Evolutionary conservation across 1,140 invertebrate genomes (phyloP), one percentile per base, ranked within the genome.

Genomic region (Bombus pyrosoma): DNA sequence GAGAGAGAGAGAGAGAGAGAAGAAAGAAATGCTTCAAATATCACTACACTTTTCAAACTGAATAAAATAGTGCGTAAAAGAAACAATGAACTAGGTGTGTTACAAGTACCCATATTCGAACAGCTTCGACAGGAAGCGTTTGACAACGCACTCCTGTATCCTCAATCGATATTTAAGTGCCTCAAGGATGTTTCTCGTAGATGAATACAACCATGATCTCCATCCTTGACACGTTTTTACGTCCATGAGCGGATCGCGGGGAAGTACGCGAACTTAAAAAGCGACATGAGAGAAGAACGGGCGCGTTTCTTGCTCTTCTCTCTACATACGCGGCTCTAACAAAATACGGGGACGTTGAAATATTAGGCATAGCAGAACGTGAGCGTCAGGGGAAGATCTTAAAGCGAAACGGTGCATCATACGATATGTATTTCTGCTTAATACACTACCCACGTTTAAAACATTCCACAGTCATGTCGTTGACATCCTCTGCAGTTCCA

Each of bases 141-240:
- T 53, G 28, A 53, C 66, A 78, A 80, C 78, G 28, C 83, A 25
- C 83, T 85, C 77, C 68, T 72, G 37, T 81, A 85, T 81, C 78
- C 84, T 85, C 84, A 41, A 85, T 81, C 84, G 79, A 85, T 81
- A 74, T 68, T 85, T 57, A 81, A 85, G 47, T 81, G 71, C 79
- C 71, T 81, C 84, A 81, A 85, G 84, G 84, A 74, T 85, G 62
- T 41, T 8, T 74, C 84, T 68, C 66, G 8, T 34, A 71, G 78
- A 73, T 81, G 78, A 81, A 74, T 85, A 43, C 41, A 75, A 74
- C 83, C 69, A 74, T 81, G 84, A 85, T 81, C 79, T 74, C 79
- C n/a, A 85, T 85, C 83, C 83, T 85, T 80, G 83, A 85, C 83
- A 80, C 77, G 76, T 85, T 85, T 79, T 84, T 80, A 41, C 34